Evolutionary conservation across 1,140 invertebrate species (phyloP).

Genomic region (Harlomillsia oculata): DNA sequence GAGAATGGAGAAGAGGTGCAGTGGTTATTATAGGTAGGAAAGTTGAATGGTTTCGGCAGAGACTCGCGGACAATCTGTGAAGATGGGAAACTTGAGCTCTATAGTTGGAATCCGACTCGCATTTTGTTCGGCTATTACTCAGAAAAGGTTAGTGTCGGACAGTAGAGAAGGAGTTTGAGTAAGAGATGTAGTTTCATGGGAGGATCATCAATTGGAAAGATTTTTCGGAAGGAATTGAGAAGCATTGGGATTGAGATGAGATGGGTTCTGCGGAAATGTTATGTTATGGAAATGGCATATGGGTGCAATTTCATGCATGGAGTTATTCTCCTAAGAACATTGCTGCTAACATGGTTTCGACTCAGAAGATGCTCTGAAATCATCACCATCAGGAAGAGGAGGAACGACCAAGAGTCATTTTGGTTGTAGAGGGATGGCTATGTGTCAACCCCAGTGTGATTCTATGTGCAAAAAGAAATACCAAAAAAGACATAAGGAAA

Average conservation of each 20-base stretch:
- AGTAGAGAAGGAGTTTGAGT: constrained; percentile 6
- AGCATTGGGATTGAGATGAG: constrained; percentile 18
- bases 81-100: too few species aligned
- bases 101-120: too few species aligned
- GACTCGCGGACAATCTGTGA: too few species aligned
- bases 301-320: constrained; percentile 18
- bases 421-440: too few species aligned
- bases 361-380: not conserved
- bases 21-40: too few species aligned
- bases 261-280: constrained; percentile 11
- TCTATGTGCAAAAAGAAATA: not conserved
- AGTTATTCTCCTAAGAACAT: constrained; percentile 6
- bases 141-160: constrained; percentile 5
- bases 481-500: not conserved
- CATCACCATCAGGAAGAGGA: constrained; percentile 10
- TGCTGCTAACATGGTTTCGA: not conserved
- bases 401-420: too few species aligned
- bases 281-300: constrained; percentile 18
- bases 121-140: too few species aligned
- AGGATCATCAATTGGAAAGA: constrained; percentile 20
- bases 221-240: constrained; percentile 15
- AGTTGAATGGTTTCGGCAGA: too few species aligned
- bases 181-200: constrained; percentile 19
- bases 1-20: not conserved
- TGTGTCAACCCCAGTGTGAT: too few species aligned